A percentile compares a stretch with the other conserved stretches of the same genome.
These are phyloP conservation scores for Calycopis cecrops DNA, from an alignment of 1,140 invertebrate species.

Conservation along the genomic window DNA sequence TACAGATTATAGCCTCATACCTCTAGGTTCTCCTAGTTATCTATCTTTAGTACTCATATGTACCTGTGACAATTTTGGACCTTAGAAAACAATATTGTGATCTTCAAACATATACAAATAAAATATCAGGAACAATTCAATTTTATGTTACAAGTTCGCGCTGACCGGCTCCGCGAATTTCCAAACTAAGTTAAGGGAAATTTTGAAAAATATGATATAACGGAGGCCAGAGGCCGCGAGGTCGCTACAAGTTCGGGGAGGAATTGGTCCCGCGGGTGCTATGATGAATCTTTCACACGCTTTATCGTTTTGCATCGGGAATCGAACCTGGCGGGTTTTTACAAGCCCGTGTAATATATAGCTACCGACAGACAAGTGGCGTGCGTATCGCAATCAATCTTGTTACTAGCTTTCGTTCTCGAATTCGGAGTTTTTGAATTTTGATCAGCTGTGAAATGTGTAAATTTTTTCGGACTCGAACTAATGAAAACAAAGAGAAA, in stretches of 20 bases:
- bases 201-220: slow-evolving; percentile 65
- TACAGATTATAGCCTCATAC: slow-evolving; percentile 1
- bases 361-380: too few relatives aligned
- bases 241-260: slow-evolving; percentile 56
- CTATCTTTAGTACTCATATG: background rate
- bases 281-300: slow-evolving; percentile 67
- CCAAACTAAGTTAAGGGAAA: slow-evolving; percentile 42
- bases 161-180: slow-evolving; percentile 35
- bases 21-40: background rate
- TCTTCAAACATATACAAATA: background rate
- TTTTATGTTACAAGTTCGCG: slow-evolving; percentile 41
- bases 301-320: slow-evolving; percentile 62
- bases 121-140: slow-evolving; percentile 35
- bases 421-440: too few relatives aligned
- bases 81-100: background rate
- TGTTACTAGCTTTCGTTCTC: too few relatives aligned
- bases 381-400: too few relatives aligned
- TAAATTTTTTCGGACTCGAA: too few relatives aligned
- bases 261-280: slow-evolving; percentile 51
- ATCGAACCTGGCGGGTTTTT: slow-evolving; percentile 38
- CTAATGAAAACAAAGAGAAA: too few relatives aligned
- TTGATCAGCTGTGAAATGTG: too few relatives aligned
- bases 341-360: too few relatives aligned
- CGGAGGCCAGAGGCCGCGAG: slow-evolving; percentile 39
- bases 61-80: background rate